Evolutionary conservation across 30 jellyfish, hydroid and myxozoan genomes (phyloP), one percentile per base, ranked within the genome.

Genomic region (Cassiopea andromeda): DNA sequence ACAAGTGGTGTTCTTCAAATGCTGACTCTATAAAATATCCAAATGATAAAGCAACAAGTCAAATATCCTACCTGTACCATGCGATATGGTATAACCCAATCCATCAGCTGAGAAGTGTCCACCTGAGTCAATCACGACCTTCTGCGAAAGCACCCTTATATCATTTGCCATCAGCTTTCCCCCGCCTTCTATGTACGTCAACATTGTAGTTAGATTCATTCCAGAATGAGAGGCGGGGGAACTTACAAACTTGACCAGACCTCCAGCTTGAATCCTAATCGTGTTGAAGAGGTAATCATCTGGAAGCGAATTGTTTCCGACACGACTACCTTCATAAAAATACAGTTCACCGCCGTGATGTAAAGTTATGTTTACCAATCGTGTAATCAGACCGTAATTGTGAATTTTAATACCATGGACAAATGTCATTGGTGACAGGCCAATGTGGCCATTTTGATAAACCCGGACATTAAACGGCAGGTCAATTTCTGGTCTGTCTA

Each of bases 61-160:
- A 2, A 64, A 2, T 17, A 0, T 2, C 73, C 73, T 88, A 88
- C 95, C 95, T 67, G 95, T 88, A n/a, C 95, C 91, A 69, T 88
- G 81, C 19, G 90, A 43, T 9, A 79, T n/a, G 50, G 48, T 78
- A 78, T 88, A 88, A 2, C 95, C 95, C 46, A 68, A 74, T 48
- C 95, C 95, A 78, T 88, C 95, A 48, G 90, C 83, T 38, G 90
- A 68, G 66, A 88, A 88, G 58, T 68, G 82, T 18, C 95, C 95
- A 27, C 95, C 95, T 16, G 95, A 88, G 44, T 88, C 95, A 14
- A 88, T 47, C 1, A 80, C 87, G 69, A 78, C 57, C 4, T 43
- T 57, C 69, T 57, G 75, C 44, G 95, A 79, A 1, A 78, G 91
- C 16, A 80, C 87, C 17, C 90, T 78, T 84, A 88, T 69, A 45